Base-by-base conservation (phyloP, 1,140 invertebrate species). In the Bombyx mori region DNA sequence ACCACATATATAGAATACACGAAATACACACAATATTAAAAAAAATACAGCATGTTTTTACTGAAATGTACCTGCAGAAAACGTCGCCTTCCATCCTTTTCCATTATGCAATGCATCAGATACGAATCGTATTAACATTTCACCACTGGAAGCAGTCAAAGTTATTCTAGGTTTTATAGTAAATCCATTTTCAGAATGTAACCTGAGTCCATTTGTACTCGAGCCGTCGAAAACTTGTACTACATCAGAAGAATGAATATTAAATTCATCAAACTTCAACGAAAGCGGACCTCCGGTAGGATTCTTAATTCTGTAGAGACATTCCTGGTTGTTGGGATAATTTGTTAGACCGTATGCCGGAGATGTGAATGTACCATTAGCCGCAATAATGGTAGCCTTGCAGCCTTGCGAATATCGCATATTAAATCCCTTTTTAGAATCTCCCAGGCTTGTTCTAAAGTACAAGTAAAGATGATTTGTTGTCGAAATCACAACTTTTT, bases 321-420 rank as follows among this genome's bases (percentile, higher is more conserved):
- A 98, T 77, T 97, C 95, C 77, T 97, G 96, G 79, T 98, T 98
- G 71, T 93, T 95, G 0, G 97, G 96, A 80, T 98, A 98, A 58
- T 94, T 91, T 43, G 91, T 90, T 8, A 97, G 82, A 5, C 94
- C 93, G 67, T 92, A 97, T 6, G 96, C 96, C 2, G 97, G 97
- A 3, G 96, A 97, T 6, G 92, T 92, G 2, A 98, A 90, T 2
- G 94, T 96, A 35, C 96, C 96, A 79, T 96, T 96, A 5, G 90
- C 88, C 2, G 94, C 92, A 22, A 92, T 91, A 44, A 97, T 92
- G 2, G 94, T 95, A 1, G 94, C 94, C 81, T 90, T 92, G 75
- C 94, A 96, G n/a, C 94, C 95, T 88, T 96, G 94, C 50, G 94
- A 94, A 68, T 96, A 97, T 63, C 94, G 92, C 67, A 98, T 93